Conservation (phyloP, 2,797 vertebrate species). For the Sternotherus odoratus region DNA sequence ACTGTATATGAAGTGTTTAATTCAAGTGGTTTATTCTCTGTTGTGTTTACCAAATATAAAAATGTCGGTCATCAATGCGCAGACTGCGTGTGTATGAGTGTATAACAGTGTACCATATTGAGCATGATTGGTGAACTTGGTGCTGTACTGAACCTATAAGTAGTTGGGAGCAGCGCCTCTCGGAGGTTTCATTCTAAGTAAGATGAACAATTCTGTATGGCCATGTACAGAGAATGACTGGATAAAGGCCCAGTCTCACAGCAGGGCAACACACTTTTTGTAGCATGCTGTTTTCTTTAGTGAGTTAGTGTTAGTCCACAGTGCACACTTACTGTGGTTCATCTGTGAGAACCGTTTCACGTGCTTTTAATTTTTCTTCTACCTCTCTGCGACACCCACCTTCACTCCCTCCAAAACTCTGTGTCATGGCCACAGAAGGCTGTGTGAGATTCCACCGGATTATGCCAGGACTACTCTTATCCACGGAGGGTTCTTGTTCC, state of each 20-base stretch:
- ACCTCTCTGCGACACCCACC: background rate
- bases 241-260: slow-evolving; percentile 53
- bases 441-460: slow-evolving; percentile 6
- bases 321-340: background rate
- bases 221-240: slow-evolving; percentile 42
- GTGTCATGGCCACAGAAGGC: background rate
- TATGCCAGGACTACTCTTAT: background rate
- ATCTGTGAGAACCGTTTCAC: background rate
- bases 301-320: background rate
- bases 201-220: slow-evolving; percentile 26
- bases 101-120: background rate
- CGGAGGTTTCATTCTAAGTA: background rate
- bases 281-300: slow-evolving; percentile 15
- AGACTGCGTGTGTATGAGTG: background rate
- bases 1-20: background rate
- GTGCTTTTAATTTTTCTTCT: background rate
- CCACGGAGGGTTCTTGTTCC: slow-evolving; percentile 17
- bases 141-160: background rate
- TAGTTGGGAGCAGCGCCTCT: background rate
- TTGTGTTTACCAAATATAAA: slow-evolving; percentile 30
- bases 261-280: slow-evolving; percentile 26
- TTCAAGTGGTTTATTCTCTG: slow-evolving; percentile 43
- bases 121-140: background rate
- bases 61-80: background rate
- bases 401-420: rapidly evolving